phyloP scores from a whole-genome alignment of 2,888 invertebrate genomes.

The Plagiodera versicolora region DNA sequence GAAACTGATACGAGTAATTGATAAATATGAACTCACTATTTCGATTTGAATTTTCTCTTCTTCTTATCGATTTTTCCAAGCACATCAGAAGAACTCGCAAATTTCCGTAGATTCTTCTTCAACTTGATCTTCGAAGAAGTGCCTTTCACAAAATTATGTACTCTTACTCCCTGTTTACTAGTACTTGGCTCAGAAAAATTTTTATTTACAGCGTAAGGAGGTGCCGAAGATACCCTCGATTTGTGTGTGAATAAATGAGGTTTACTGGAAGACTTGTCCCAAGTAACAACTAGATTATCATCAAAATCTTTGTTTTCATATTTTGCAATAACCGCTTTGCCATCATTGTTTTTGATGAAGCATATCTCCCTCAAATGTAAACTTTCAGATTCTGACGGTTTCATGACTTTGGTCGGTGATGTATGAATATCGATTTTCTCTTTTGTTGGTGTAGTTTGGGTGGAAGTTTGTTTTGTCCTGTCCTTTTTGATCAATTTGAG shows the following conservation, averaged over 20 bases:
- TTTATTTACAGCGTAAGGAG: conserved; percentile 27
- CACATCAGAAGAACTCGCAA: conserved; percentile 42
- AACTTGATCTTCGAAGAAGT: conserved; percentile 42
- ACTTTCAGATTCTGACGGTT: conserved; percentile 24
- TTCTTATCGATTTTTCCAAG: conserved; percentile 46
- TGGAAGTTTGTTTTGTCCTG: conserved; percentile 13
- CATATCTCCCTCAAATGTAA: conserved; percentile 51
- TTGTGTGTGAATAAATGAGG: conserved; percentile 46
- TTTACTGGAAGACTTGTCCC: conserved; percentile 43
- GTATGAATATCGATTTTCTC: conserved; percentile 23
- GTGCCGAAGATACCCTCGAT: conserved; percentile 29
- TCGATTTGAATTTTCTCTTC: conserved; percentile 48
- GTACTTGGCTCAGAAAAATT: conserved; percentile 40
- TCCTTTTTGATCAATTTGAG: conserved; percentile 21
- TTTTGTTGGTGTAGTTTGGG: conserved; percentile 22
- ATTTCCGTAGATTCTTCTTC: conserved; percentile 46
- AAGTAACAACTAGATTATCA: conserved; percentile 49
- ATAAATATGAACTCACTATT: conserved; percentile 27
- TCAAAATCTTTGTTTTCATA: conserved; percentile 43
- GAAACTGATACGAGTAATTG: neutral
- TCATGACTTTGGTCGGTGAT: conserved; percentile 19
- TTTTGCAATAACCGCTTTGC: conserved; percentile 51
- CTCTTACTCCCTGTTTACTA: conserved; percentile 41
- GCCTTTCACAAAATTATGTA: conserved; percentile 48
- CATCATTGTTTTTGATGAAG: conserved; percentile 48